phyloP scores from a whole-genome alignment of 2,113 vertebrate genomes.

The Hippoglossus stenolepis region DNA sequence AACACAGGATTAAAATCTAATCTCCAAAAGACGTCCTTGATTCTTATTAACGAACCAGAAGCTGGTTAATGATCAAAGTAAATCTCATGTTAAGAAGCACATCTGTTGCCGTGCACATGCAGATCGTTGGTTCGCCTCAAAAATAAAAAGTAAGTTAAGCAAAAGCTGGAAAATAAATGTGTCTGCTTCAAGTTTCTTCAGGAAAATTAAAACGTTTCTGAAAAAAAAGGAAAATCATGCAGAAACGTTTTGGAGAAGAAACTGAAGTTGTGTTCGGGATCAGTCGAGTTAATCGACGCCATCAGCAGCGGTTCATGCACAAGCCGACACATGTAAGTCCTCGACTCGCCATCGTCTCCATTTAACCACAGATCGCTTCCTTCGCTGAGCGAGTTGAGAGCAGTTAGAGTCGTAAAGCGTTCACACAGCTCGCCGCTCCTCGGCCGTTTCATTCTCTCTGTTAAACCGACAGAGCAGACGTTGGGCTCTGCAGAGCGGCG shows the following conservation, averaged over 20 bases:
- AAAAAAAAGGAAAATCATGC: not conserved
- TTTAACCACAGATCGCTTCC: not conserved
- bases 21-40: no score
- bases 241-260: not conserved
- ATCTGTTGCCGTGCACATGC: slow-evolving; percentile 15
- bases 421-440: not conserved
- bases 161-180: not conserved
- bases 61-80: no score
- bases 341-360: not conserved
- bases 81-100: not conserved
- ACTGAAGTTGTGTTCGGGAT: not conserved
- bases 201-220: not conserved
- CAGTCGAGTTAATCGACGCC: no score
- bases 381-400: not conserved
- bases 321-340: not conserved
- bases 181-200: not conserved
- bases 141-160: not conserved
- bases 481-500: not conserved
- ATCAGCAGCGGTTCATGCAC: not conserved
- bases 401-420: not conserved
- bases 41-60: no score
- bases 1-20: no score
- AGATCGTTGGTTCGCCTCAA: not conserved
- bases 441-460: not conserved
- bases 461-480: not conserved